These are phyloP conservation scores for Microtus richardsoni DNA, from an alignment of 2,113 vertebrate species.

Conservation along the genomic window DNA sequence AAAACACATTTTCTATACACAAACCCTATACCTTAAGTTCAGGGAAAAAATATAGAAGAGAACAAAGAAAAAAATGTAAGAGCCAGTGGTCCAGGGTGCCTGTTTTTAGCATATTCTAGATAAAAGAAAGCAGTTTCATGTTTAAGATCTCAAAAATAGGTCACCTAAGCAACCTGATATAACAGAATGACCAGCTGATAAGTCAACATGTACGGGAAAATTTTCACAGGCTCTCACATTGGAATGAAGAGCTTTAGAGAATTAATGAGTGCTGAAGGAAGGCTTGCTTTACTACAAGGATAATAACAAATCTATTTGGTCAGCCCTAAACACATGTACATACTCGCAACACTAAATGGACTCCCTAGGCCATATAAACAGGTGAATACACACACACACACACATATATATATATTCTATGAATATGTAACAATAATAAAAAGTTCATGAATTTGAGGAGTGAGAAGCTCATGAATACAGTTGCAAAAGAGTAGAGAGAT, in stretches of 20 bases:
- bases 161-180: background rate
- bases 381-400: background rate
- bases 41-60: background rate
- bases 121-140: background rate
- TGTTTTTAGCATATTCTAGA: background rate
- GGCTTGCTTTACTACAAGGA: background rate
- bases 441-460: background rate
- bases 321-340: background rate
- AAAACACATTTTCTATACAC: background rate
- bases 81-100: too few relatives aligned
- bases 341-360: background rate
- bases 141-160: background rate
- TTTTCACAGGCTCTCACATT: background rate
- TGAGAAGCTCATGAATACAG: background rate
- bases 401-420: background rate
- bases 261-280: background rate
- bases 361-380: rapidly evolving
- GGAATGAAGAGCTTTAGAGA: background rate
- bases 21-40: background rate
- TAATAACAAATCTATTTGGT: too few relatives aligned
- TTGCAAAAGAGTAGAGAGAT: background rate
- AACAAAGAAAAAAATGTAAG: background rate
- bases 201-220: background rate
- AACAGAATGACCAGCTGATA: background rate
- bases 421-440: background rate